Conservation (phyloP, 1,140 invertebrate genomes). For the Solenopsis invicta region DNA sequence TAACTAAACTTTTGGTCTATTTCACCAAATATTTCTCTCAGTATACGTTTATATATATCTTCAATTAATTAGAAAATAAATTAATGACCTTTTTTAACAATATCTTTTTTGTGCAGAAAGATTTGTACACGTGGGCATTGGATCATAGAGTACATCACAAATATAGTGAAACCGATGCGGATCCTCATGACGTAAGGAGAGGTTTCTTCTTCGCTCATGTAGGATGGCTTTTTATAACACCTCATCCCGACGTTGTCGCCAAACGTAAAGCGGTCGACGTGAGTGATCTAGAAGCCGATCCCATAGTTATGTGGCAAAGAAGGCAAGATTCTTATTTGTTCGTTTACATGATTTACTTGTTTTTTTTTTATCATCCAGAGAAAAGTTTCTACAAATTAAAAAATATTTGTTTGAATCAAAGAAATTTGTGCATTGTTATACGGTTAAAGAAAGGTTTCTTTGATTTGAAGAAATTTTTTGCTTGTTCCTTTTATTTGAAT, state of each 20-base stretch:
- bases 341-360: neutral
- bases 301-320: conserved; percentile 95
- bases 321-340: conserved; percentile 85
- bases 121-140: conserved; percentile 92
- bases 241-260: conserved; percentile 92
- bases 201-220: conserved; percentile 95
- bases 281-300: conserved; percentile 94
- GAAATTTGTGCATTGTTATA: too few relatives aligned
- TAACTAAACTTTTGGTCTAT: too few relatives aligned
- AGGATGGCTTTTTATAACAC: conserved; percentile 93
- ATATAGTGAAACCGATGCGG: conserved; percentile 93
- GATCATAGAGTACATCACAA: conserved; percentile 95
- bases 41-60: neutral
- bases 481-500: too few relatives aligned
- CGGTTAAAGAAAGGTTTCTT: too few relatives aligned
- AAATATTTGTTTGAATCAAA: too few relatives aligned
- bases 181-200: conserved; percentile 93
- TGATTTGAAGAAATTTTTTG: too few relatives aligned
- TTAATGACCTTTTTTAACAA: conserved; percentile 1
- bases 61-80: neutral
- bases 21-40: too few relatives aligned
- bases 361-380: neutral
- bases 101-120: conserved; percentile 85
- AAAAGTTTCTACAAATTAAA: too few relatives aligned
- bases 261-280: conserved; percentile 93